A percentile compares a stretch with the other conserved stretches of the same genome.
Conservation (phyloP, 2,888 invertebrate genomes). For the Blastobasis lacticolella region DNA sequence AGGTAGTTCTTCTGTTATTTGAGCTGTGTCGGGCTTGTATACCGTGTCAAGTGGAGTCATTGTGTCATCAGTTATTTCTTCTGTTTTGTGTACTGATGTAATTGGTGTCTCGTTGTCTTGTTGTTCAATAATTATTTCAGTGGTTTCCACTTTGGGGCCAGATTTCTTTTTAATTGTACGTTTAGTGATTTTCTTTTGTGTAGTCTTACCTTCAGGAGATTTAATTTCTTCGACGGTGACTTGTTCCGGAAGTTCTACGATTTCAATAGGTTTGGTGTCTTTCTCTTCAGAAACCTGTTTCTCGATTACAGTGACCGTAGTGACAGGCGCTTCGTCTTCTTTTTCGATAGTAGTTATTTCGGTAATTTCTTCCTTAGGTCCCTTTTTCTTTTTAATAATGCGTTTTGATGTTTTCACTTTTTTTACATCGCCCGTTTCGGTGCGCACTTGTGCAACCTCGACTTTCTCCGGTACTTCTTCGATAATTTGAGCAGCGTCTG, state of each 20-base stretch:
- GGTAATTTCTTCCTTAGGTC: conserved; percentile 18
- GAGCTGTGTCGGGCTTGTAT: conserved; percentile 17
- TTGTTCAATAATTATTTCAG: conserved; percentile 14
- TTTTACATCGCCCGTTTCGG: conserved; percentile 36
- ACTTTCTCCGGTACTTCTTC: conserved; percentile 33
- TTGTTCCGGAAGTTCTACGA: conserved; percentile 20
- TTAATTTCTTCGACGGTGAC: conserved; percentile 37
- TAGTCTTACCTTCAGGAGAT: conserved; percentile 17
- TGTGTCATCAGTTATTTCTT: conserved; percentile 30
- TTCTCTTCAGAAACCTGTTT: conserved; percentile 7
- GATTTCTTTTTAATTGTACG: conserved; percentile 22
- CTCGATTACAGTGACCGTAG: conserved; percentile 23
- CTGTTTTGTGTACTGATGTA: conserved; percentile 23
- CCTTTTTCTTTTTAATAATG: conserved; percentile 28
- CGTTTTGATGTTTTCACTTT: conserved; percentile 27
- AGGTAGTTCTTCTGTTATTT: conserved; percentile 24
- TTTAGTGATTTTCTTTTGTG: conserved; percentile 25
- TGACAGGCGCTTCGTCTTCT: conserved; percentile 25
- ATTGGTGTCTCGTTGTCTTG: conserved; percentile 13
- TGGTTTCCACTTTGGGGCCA: conserved; percentile 4
- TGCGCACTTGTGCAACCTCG: conserved; percentile 40
- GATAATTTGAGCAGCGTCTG: conserved; percentile 25
- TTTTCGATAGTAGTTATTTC: conserved; percentile 24
- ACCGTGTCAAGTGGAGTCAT: conserved; percentile 16
- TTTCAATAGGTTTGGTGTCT: conserved; percentile 16